Conservation (phyloP, 1,140 invertebrate species). For the Drosophila carrolli region DNA sequence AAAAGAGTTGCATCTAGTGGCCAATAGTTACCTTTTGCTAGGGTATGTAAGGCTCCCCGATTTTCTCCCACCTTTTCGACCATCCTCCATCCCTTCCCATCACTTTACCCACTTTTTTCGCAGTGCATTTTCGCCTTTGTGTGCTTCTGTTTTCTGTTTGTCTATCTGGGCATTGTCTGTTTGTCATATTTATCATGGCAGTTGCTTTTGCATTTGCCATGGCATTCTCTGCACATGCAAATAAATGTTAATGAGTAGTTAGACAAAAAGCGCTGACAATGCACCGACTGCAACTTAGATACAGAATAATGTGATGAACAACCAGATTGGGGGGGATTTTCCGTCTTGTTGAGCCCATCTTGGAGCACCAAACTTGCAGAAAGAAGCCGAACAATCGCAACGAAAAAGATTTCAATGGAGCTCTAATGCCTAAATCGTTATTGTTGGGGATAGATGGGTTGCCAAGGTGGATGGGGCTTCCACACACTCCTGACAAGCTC, state of each 20-base stretch:
- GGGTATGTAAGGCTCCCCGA: neutral
- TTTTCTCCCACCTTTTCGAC: neutral
- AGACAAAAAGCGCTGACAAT: conserved; percentile 77
- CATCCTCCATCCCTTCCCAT: conserved; percentile 22
- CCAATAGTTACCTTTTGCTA: too few relatives aligned
- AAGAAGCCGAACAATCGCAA: conserved; percentile 65
- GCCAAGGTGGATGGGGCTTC: conserved; percentile 30
- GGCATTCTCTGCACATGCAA: conserved; percentile 74
- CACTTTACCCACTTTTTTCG: conserved; percentile 39
- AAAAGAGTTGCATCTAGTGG: neutral
- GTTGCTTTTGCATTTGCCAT: conserved; percentile 69
- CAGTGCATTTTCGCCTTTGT: conserved; percentile 63
- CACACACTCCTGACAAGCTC: conserved; percentile 51
- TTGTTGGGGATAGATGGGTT: conserved; percentile 48
- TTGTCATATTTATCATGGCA: conserved; percentile 82
- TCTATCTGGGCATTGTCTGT: conserved; percentile 56
- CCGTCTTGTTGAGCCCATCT: conserved; percentile 24
- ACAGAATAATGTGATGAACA: conserved; percentile 55
- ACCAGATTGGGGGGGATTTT: conserved; percentile 45
- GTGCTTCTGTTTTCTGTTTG: conserved; percentile 55
- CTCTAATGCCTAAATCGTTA: conserved; percentile 79
- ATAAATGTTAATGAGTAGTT: conserved; percentile 83
- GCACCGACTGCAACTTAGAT: conserved; percentile 57
- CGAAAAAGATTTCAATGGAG: conserved; percentile 65
- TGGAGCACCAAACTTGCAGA: conserved; percentile 37